These are phyloP conservation scores for Chaunax sp. DNA, from an alignment of 2,797 vertebrate species.

Conservation along the genomic window DNA sequence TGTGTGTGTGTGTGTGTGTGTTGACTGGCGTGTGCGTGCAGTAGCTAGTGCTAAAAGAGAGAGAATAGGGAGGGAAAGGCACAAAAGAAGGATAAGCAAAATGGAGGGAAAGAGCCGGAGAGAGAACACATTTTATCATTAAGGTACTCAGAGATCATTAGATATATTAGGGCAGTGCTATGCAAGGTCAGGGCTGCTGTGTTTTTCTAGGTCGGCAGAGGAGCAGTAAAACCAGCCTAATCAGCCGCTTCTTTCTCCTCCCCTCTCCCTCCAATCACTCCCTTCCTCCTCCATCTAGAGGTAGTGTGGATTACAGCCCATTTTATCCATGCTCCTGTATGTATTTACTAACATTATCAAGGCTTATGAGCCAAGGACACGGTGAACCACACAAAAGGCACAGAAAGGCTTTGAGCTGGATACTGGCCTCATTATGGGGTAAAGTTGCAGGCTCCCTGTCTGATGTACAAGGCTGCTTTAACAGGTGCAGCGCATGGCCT, in stretches of 20 bases:
- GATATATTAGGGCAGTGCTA: constrained; percentile 79
- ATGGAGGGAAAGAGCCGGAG: constrained; percentile 62
- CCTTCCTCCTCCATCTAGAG: constrained; percentile 57
- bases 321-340: constrained; percentile 67
- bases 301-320: constrained; percentile 71
- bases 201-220: constrained; percentile 77
- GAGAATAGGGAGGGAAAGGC: constrained; percentile 48
- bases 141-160: constrained; percentile 85
- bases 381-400: constrained; percentile 63
- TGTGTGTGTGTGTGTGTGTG: constrained; percentile 67
- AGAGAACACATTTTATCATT: constrained; percentile 81
- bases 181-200: constrained; percentile 83
- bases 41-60: constrained; percentile 62
- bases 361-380: constrained; percentile 74
- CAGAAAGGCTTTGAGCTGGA: constrained; percentile 64
- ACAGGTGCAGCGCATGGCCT: constrained; percentile 72
- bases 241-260: constrained; percentile 69
- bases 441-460: constrained; percentile 64
- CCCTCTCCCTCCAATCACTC: constrained; percentile 32
- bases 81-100: constrained; percentile 67
- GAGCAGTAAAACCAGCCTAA: constrained; percentile 78
- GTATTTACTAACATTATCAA: constrained; percentile 77
- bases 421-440: constrained; percentile 74
- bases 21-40: constrained; percentile 47
- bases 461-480: constrained; percentile 61